A percentile compares a stretch with the other conserved stretches of the same genome.
These are phyloP conservation scores for Fratercula arctica DNA, from an alignment of 2,797 vertebrate species.

Conservation along the genomic window DNA sequence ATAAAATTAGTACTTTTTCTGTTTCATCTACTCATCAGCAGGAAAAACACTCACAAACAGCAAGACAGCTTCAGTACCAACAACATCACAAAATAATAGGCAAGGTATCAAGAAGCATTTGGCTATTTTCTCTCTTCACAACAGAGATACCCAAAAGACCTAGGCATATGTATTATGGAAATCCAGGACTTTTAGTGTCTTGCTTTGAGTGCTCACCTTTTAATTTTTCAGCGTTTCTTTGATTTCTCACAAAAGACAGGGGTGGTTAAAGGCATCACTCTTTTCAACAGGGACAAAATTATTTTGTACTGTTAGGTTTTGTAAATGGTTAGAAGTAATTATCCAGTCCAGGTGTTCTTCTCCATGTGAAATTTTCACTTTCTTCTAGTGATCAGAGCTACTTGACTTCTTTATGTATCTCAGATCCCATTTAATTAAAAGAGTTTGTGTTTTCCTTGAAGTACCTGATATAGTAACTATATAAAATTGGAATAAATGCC, in stretches of 20 bases:
- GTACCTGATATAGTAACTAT: background rate
- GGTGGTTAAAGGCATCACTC: background rate
- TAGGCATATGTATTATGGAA: background rate
- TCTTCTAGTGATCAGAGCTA: background rate
- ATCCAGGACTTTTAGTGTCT: background rate
- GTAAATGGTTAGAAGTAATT: background rate
- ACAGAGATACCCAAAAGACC: background rate
- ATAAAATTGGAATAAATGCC: background rate
- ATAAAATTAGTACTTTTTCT: background rate
- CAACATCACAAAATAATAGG: background rate
- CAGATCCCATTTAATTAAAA: background rate
- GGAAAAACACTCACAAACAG: background rate
- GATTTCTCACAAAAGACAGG: background rate
- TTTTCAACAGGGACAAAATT: background rate
- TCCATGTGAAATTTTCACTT: background rate
- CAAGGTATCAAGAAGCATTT: background rate
- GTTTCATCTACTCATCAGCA: background rate
- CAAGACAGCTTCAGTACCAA: background rate
- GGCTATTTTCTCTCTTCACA: background rate
- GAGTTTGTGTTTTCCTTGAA: background rate
- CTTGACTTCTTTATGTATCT: background rate
- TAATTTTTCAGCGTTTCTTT: background rate
- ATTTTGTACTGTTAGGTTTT: background rate
- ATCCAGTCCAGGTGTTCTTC: accelerated
- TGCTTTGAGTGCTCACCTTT: background rate